These are phyloP conservation scores for Agelastica alni DNA, from an alignment of 2,888 invertebrate genomes.

Conservation along the genomic window DNA sequence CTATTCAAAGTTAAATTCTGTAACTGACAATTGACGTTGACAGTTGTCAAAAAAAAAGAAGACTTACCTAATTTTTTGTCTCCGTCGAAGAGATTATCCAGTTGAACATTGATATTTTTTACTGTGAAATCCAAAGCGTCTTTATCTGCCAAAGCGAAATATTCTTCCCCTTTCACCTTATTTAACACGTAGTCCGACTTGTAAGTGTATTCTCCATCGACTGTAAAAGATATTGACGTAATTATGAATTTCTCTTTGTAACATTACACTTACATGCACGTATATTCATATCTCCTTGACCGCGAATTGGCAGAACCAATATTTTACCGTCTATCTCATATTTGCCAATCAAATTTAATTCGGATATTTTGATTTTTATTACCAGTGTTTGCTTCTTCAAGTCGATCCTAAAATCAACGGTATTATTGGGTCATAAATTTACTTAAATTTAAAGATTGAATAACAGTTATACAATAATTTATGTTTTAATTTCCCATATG, in stretches of 20 bases:
- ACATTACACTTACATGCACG: slow-evolving; percentile 43
- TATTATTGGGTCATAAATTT: too few species aligned
- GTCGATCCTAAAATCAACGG: slow-evolving; percentile 36
- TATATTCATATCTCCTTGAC: slow-evolving; percentile 47
- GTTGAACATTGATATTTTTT: slow-evolving; percentile 32
- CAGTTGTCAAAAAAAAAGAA: background rate
- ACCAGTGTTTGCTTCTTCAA: slow-evolving; percentile 23
- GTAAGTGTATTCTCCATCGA: slow-evolving; percentile 37
- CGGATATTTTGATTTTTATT: slow-evolving; percentile 32
- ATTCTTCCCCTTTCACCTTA: slow-evolving; percentile 36
- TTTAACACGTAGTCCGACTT: slow-evolving; percentile 36
- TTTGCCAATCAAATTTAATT: slow-evolving; percentile 36
- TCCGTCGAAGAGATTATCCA: slow-evolving; percentile 47
- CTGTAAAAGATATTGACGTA: slow-evolving; percentile 28
- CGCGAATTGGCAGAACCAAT: slow-evolving; percentile 48
- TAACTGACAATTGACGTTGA: too few species aligned
- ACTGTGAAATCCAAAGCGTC: slow-evolving; percentile 34
- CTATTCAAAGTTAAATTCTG: too few species aligned
- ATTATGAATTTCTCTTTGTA: too few species aligned
- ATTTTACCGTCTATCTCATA: slow-evolving; percentile 50
- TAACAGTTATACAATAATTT: too few species aligned
- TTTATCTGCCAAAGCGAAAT: slow-evolving; percentile 31
- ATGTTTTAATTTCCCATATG: too few species aligned
- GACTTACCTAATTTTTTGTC: slow-evolving; percentile 43
- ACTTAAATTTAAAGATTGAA: too few species aligned